Percentiles rank a stretch among this genome's conserved stretches.
phyloP scores from a whole-genome alignment of 2,888 invertebrate species.

The Thecophora atra region DNA sequence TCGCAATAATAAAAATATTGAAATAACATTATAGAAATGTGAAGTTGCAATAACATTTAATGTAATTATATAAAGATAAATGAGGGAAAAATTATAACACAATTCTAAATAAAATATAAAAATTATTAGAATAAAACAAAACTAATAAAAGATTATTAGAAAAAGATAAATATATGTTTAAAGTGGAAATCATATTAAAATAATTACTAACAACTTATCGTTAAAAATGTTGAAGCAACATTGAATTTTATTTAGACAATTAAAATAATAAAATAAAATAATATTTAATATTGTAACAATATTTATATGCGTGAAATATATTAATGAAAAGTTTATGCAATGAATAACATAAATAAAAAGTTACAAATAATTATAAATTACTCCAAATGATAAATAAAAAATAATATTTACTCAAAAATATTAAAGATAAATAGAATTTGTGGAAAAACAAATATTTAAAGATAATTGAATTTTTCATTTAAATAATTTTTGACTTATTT shows the following conservation, averaged over 20 bases:
- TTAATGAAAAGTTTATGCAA: not conserved
- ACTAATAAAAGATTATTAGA: not conserved
- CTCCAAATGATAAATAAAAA: not conserved
- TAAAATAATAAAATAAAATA: not conserved
- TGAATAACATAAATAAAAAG: not conserved
- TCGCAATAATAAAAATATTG: not conserved
- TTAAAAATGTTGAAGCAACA: not conserved
- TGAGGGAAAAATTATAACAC: too few relatives aligned
- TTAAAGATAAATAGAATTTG: too few relatives aligned
- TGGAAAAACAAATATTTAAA: too few relatives aligned
- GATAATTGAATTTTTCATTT: too few relatives aligned
- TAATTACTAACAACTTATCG: not conserved
- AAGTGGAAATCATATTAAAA: not conserved
- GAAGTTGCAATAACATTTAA: too few relatives aligned
- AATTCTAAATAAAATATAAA: not conserved
- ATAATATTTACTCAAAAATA: not conserved
- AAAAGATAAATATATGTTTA: not conserved
- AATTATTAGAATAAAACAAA: not conserved
- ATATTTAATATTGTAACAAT: not conserved
- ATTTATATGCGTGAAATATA: not conserved
- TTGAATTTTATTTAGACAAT: conserved; percentile 8
- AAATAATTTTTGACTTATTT: too few relatives aligned
- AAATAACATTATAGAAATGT: too few relatives aligned
- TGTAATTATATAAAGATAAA: not conserved
- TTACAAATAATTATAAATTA: too few relatives aligned